Conservation (phyloP, 2,113 vertebrate genomes). For the Tetrao urogallus region DNA sequence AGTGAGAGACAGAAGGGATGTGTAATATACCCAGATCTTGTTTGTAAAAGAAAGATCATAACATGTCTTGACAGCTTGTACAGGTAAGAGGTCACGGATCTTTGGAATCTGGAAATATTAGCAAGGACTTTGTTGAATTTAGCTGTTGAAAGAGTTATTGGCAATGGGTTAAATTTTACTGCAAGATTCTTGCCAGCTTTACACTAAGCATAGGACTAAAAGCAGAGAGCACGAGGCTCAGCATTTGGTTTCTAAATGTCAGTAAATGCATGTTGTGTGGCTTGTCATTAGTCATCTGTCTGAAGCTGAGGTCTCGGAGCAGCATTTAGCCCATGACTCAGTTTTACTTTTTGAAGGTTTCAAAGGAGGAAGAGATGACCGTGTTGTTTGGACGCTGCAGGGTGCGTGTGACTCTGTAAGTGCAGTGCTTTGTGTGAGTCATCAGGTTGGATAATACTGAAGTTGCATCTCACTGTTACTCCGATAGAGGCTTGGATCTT, state of each 20-base stretch:
- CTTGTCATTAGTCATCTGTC: conserved; percentile 19
- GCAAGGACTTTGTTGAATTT: not conserved
- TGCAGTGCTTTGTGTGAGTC: conserved; percentile 25
- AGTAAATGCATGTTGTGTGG: not conserved
- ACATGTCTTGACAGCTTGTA: not conserved
- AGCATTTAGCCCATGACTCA: not conserved
- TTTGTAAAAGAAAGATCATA: conserved; percentile 30
- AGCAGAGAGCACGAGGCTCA: not conserved
- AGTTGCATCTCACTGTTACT: not conserved
- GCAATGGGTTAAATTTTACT: not conserved
- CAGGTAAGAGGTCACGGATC: conserved; percentile 16
- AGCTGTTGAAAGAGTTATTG: not conserved
- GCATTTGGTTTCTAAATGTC: not conserved
- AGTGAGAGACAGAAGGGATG: not conserved
- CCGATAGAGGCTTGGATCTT: not conserved
- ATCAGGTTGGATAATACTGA: conserved; percentile 9
- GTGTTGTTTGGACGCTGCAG: not conserved
- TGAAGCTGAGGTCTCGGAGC: not conserved
- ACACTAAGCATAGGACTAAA: not conserved
- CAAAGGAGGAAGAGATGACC: conserved; percentile 22
- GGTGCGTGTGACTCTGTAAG: conserved; percentile 23
- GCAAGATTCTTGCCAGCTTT: not conserved
- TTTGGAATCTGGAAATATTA: not conserved
- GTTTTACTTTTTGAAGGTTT: conserved; percentile 46
- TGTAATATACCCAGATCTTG: not conserved